These are phyloP conservation scores for Achlya flavicornis DNA, from an alignment of 2,888 invertebrate species.

Conservation along the genomic window DNA sequence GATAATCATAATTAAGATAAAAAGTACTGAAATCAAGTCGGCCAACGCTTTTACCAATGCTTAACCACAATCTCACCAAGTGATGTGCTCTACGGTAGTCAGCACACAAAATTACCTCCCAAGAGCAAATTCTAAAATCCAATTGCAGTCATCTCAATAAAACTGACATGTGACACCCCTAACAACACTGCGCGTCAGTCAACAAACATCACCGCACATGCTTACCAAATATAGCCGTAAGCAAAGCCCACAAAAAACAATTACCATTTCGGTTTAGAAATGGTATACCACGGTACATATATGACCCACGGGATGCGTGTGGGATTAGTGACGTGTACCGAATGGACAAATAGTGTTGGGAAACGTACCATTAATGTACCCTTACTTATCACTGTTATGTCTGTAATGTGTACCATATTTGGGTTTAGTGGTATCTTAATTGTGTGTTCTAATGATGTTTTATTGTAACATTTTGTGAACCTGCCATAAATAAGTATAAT, in stretches of 20 bases:
- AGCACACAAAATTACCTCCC: too few species aligned
- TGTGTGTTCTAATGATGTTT: background rate
- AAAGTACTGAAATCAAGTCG: too few species aligned
- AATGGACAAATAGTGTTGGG: constrained; percentile 8
- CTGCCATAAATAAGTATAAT: too few species aligned
- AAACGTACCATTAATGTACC: constrained; percentile 5
- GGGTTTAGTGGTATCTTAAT: background rate
- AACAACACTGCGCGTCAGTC: constrained; percentile 22
- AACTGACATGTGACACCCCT: constrained; percentile 22
- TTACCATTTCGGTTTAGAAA: constrained; percentile 16
- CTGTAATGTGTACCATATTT: background rate
- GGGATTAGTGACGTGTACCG: constrained; percentile 7
- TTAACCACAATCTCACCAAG: too few species aligned
- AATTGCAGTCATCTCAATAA: background rate
- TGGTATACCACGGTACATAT: background rate
- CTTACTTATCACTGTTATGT: constrained; percentile 12
- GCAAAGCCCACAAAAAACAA: constrained; percentile 33
- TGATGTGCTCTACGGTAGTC: too few species aligned
- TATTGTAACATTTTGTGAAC: background rate
- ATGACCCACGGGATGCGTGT: constrained; percentile 9
- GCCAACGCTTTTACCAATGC: too few species aligned
- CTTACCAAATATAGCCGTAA: constrained; percentile 37
- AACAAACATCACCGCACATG: constrained; percentile 32
- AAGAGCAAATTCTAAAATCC: background rate
- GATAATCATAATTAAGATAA: too few species aligned